These are phyloP conservation scores for Tetramorium simillimum DNA, from an alignment of 1,140 invertebrate genomes.

Conservation along the genomic window DNA sequence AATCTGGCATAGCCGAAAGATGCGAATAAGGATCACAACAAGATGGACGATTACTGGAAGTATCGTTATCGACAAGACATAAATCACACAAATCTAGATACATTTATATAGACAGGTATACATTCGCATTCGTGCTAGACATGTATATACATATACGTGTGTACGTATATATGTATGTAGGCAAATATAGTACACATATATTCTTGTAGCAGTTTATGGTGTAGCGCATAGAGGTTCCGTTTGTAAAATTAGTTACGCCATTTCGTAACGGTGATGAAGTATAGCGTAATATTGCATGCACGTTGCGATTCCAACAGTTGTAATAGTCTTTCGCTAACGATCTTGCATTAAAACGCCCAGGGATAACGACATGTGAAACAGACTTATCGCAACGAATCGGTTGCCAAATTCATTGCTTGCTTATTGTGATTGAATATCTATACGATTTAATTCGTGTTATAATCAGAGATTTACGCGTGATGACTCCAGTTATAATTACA, in stretches of 20 bases:
- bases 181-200: conserved; percentile 71
- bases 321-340: conserved; percentile 44
- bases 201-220: conserved; percentile 78
- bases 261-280: conserved; percentile 48
- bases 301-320: conserved; percentile 42
- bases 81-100: conserved; percentile 54
- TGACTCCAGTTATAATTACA: background rate
- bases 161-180: conserved; percentile 39
- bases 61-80: background rate
- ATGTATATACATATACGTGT: conserved; percentile 32
- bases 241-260: conserved; percentile 56
- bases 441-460: background rate
- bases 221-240: conserved; percentile 56
- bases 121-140: conserved; percentile 28
- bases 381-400: background rate
- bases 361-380: conserved; percentile 20
- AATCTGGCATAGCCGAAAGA: background rate
- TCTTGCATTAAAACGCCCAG: conserved; percentile 21
- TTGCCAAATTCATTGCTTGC: conserved; percentile 4
- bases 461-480: conserved; percentile 2
- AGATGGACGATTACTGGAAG: conserved; percentile 15
- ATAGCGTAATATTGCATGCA: conserved; percentile 32
- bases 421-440: background rate
- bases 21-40: background rate
- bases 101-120: conserved; percentile 29